Evolutionary conservation across 2,113 vertebrate species (phyloP).

Genomic region (Charina bottae): DNA sequence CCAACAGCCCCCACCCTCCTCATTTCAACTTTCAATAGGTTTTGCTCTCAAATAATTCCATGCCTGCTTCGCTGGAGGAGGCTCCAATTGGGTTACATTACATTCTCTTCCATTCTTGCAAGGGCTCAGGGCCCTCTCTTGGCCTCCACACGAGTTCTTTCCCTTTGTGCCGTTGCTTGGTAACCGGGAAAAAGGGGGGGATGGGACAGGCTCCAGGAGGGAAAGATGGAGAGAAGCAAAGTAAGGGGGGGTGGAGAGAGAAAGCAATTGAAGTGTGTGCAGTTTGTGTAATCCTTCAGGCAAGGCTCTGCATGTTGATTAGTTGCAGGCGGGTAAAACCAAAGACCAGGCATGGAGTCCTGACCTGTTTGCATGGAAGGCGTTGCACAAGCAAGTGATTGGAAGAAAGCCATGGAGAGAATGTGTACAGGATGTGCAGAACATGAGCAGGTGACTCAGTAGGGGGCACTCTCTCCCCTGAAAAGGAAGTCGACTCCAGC

Average conservation of each 20-base stretch:
- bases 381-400: neutral
- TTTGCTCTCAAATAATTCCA: neutral
- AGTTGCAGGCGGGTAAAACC: conserved; percentile 34
- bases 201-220: conserved; percentile 78
- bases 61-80: conserved; percentile 44
- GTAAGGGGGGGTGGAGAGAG: neutral
- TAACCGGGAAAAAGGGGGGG: conserved; percentile 76
- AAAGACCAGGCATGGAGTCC: conserved; percentile 38
- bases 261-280: conserved; percentile 31
- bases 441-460: neutral
- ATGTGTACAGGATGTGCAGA: neutral
- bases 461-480: neutral
- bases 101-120: conserved; percentile 73
- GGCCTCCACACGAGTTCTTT: conserved; percentile 54
- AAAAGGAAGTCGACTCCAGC: neutral
- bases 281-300: conserved; percentile 40
- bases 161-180: conserved; percentile 85
- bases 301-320: conserved; percentile 39
- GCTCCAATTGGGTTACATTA: conserved; percentile 71
- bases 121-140: conserved; percentile 73
- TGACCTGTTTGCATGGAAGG: neutral
- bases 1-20: neutral
- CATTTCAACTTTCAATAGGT: neutral
- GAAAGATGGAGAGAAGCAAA: conserved; percentile 59
- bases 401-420: neutral